These are phyloP conservation scores for Maconellicoccus hirsutus DNA, from an alignment of 1,140 invertebrate species.

Conservation along the genomic window DNA sequence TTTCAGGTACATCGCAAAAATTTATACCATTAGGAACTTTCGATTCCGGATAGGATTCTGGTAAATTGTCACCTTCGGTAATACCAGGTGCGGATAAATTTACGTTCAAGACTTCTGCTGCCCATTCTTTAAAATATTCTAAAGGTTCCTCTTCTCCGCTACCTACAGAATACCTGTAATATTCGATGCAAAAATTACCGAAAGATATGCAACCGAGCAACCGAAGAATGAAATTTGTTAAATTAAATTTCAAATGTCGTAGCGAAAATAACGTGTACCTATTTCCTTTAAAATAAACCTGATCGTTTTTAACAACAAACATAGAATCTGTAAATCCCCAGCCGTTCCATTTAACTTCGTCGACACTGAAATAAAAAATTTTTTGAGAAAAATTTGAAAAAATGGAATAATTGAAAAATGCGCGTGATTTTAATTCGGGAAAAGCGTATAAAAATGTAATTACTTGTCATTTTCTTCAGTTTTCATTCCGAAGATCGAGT, in stretches of 20 bases:
- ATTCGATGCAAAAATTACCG: too few relatives aligned
- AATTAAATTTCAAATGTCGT: background rate
- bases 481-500: background rate
- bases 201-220: too few relatives aligned
- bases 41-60: background rate
- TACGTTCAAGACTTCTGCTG: background rate
- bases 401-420: too few relatives aligned
- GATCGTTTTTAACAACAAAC: conserved; percentile 51
- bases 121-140: background rate
- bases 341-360: conserved; percentile 77
- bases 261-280: conserved; percentile 43
- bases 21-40: background rate
- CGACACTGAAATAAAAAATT: background rate
- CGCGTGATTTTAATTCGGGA: too few relatives aligned
- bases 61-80: background rate
- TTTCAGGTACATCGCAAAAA: background rate
- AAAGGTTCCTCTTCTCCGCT: background rate
- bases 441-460: background rate
- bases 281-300: conserved; percentile 61
- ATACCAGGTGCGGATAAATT: background rate
- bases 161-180: background rate
- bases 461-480: background rate
- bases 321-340: conserved; percentile 94
- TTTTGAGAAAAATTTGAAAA: too few relatives aligned
- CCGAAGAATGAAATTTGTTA: too few relatives aligned